Conservation (phyloP, 2,797 vertebrate genomes). For the Hemitrygon akajei region DNA sequence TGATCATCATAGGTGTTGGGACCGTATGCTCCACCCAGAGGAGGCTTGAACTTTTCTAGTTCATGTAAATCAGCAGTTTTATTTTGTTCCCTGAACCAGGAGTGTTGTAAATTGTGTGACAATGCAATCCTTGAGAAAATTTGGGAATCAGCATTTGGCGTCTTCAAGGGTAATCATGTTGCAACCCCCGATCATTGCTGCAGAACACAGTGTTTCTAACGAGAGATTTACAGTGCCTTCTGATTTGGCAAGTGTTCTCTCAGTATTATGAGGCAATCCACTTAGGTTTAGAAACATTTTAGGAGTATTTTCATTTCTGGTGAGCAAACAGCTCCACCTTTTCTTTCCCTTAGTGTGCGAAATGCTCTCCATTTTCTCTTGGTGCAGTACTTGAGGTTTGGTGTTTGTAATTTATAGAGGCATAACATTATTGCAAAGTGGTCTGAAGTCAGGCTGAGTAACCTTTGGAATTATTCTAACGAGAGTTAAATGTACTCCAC, state of each 20-base stretch:
- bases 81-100: conserved; percentile 17
- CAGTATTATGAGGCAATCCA: neutral
- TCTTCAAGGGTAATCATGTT: conserved; percentile 34
- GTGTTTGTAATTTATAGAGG: neutral
- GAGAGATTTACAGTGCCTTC: conserved; percentile 22
- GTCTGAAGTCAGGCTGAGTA: neutral
- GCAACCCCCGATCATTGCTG: conserved; percentile 26
- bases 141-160: conserved; percentile 31
- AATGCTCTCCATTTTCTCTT: neutral
- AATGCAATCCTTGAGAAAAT: conserved; percentile 33
- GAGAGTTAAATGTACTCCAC: neutral
- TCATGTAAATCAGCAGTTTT: conserved; percentile 35
- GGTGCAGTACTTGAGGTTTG: neutral
- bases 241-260: conserved; percentile 22
- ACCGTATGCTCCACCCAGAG: neutral
- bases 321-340: neutral
- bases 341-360: neutral
- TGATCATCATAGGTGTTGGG: neutral
- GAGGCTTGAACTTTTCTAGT: neutral
- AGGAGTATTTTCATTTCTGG: conserved; percentile 18
- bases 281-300: conserved; percentile 26
- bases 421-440: neutral
- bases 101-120: conserved; percentile 22
- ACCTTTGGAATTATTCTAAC: neutral
- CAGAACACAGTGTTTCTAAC: conserved; percentile 35